A percentile compares a stretch with the other conserved stretches of the same genome.
Conservation (phyloP, 1,140 invertebrate species). For the Calephelis virginiensis region DNA sequence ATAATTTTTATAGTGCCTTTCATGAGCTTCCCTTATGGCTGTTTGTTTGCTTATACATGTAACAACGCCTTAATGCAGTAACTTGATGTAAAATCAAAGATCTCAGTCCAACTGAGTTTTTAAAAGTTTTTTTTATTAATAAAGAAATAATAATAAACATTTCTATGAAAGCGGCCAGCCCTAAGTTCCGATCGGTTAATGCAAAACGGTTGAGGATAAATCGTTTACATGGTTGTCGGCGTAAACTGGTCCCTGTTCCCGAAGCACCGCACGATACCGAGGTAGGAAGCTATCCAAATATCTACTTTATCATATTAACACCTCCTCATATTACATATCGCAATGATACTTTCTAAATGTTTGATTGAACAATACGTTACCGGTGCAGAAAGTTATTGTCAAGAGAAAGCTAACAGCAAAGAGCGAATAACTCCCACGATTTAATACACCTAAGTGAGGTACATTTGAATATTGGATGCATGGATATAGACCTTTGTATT, state of each 20-base stretch:
- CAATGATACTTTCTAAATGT: constrained; percentile 15
- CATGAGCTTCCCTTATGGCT: too few relatives aligned
- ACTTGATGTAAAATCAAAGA: too few relatives aligned
- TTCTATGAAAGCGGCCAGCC: constrained; percentile 41
- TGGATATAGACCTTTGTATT: neutral
- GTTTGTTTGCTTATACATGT: too few relatives aligned
- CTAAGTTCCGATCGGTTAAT: constrained; percentile 69
- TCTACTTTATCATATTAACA: constrained; percentile 11
- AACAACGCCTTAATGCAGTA: too few relatives aligned
- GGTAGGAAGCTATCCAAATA: constrained; percentile 44
- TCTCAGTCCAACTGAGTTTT: too few relatives aligned
- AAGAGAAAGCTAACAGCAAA: constrained; percentile 20
- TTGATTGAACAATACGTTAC: constrained; percentile 20
- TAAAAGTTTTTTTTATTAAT: too few relatives aligned
- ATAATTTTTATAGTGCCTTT: too few relatives aligned
- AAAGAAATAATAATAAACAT: neutral
- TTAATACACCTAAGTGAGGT: constrained; percentile 23
- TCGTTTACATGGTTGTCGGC: constrained; percentile 77
- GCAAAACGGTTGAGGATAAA: constrained; percentile 74
- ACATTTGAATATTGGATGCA: constrained; percentile 20
- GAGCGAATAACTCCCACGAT: constrained; percentile 23
- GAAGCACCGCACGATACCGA: constrained; percentile 39
- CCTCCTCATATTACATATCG: constrained; percentile 2
- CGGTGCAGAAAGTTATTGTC: constrained; percentile 23
- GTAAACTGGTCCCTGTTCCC: constrained; percentile 70